Evolutionary conservation across 1,140 invertebrate species (phyloP), one percentile per base, ranked within the genome.

Genomic region (Calephelis nemesis): DNA sequence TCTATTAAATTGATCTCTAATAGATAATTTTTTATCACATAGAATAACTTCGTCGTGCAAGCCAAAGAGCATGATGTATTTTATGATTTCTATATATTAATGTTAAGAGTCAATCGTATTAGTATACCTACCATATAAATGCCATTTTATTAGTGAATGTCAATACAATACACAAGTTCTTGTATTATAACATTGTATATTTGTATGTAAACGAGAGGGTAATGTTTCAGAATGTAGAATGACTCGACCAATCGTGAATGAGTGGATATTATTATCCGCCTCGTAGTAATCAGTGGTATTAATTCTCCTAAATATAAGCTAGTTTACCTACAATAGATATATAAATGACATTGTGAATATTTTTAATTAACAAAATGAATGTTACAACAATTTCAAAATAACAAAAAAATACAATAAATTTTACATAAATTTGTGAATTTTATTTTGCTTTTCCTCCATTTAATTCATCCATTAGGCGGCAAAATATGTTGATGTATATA

Each of bases 371-470:
- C 79, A 84, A 91, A 80, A 92, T 92, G 84, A 92, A 92, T 91
- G 92, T 92, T 92, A 91, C 83, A 88, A 92, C 88, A 92, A 92
- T 92, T 92, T 92, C 87, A 92, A 91, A 92, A 91, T 88, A 87
- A 89, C 88, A 90, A 89, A 91, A 86, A 91, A 92, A 88, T 86
- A 91, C 83, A 92, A 92, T 92, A 92, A 92, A 92, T 92, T 92
- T 92, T 92, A 92, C 92, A 92, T 86, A 82, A 91, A 90, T 76
- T 70, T 69, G 9, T 69, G 65, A 48, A 64, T 80, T 80, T 74
- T 74, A 68, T 73, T 73, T 74, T 62, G 13, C 54, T 65, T 30
- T 15, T 15, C 13, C 49, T 52, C 30, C 30, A 30, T 4, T 30
- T 30, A 30, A 30, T 30, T 30, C 30, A 2, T 19, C 30, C 4